A percentile compares a stretch with the other conserved stretches of the same genome.
phyloP scores from a whole-genome alignment of 2,113 vertebrate species.

The Collichthys lucidus region DNA sequence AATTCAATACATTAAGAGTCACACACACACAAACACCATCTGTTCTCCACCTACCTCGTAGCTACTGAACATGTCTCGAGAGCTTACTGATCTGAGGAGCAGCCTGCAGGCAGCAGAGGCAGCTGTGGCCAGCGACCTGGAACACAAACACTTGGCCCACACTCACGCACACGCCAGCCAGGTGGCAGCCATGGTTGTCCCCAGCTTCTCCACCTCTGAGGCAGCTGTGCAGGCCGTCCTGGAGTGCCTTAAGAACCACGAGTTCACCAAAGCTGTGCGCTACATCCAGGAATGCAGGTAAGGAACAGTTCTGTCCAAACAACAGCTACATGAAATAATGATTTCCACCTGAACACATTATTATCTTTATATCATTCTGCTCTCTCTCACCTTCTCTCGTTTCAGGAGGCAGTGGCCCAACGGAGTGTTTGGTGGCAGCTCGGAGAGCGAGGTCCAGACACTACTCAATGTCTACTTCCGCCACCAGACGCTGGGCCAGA shows the following conservation, averaged over 20 bases:
- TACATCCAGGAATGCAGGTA: constrained; percentile 98
- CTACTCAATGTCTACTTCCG: constrained; percentile 98
- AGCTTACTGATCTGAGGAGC: constrained; percentile 93
- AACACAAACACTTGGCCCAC: constrained; percentile 79
- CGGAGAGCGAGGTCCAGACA: constrained; percentile 97
- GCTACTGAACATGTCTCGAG: constrained; percentile 98
- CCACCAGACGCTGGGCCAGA: constrained; percentile 98
- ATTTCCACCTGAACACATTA: neutral
- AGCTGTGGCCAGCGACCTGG: constrained; percentile 87
- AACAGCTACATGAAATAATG: neutral
- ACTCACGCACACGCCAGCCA: constrained; percentile 76
- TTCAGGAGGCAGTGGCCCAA: constrained; percentile 94
- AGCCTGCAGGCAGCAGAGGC: constrained; percentile 92
- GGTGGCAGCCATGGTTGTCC: constrained; percentile 77
- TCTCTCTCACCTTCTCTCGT: neutral
- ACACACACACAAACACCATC: constrained; percentile 9
- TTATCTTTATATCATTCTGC: neutral
- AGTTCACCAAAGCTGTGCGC: constrained; percentile 91
- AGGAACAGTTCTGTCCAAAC: constrained; percentile 23
- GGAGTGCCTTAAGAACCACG: constrained; percentile 94
- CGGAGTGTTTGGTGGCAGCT: constrained; percentile 94
- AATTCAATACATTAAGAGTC: too few relatives aligned
- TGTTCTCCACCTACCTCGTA: constrained; percentile 58
- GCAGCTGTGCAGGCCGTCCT: constrained; percentile 96
- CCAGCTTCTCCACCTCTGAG: constrained; percentile 90